Evolutionary conservation across 1,140 invertebrate genomes (phyloP).

Genomic region (Centruroides vittatus): DNA sequence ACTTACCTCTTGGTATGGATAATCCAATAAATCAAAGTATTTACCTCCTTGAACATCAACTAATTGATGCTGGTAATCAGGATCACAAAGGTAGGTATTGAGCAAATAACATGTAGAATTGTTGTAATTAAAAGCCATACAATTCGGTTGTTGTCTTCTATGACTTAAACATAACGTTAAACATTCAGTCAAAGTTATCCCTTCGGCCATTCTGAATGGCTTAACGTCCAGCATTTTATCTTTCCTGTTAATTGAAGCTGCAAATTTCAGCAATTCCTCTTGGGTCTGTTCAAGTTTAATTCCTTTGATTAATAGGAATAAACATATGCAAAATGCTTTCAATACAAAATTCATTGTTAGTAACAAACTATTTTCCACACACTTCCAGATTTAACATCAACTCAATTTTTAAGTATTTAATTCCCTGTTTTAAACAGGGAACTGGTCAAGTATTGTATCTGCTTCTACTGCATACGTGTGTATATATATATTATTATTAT

Average conservation of each 20-base stretch:
- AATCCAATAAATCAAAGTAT: constrained; percentile 9
- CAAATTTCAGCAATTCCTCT: not conserved
- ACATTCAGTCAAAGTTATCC: not conserved
- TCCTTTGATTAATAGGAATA: too few species aligned
- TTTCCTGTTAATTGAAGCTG: constrained; percentile 5
- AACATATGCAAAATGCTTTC: too few species aligned
- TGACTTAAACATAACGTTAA: not conserved
- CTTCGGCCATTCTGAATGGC: constrained; percentile 1
- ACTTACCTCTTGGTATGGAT: constrained; percentile 3
- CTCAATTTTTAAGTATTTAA: too few species aligned
- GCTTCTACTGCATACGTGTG: too few species aligned
- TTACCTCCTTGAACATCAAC: constrained; percentile 4
- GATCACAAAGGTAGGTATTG: constrained; percentile 9
- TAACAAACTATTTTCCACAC: too few species aligned
- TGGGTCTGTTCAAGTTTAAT: too few species aligned
- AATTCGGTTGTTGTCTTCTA: constrained; percentile 5
- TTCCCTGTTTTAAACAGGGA: too few species aligned
- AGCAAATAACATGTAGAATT: constrained; percentile 8
- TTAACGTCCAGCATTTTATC: constrained; percentile 13
- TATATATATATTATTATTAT: too few species aligned
- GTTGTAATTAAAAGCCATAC: constrained; percentile 9
- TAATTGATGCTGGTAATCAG: constrained; percentile 1
- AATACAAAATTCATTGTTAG: too few species aligned
- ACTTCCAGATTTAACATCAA: too few species aligned
- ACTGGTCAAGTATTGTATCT: too few species aligned